These are phyloP conservation scores for Rhinopomastus cyanomelas DNA, from an alignment of 2,113 vertebrate species.

Conservation along the genomic window DNA sequence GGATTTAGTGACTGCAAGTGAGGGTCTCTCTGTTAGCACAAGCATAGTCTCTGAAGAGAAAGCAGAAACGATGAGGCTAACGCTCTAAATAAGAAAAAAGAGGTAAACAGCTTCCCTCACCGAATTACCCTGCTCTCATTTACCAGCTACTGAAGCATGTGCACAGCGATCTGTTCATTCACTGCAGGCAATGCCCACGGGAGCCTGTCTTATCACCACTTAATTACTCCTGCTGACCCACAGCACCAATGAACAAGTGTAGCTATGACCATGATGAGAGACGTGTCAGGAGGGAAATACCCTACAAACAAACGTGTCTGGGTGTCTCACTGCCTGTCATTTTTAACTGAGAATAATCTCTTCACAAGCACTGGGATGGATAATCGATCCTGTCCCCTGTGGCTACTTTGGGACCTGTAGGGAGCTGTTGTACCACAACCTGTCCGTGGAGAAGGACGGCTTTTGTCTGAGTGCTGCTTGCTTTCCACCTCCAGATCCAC, in stretches of 20 bases:
- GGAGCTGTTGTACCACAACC: not conserved
- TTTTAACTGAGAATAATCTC: conserved; percentile 40
- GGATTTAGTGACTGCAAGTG: not conserved
- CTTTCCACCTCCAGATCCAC: not conserved
- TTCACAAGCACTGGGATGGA: not conserved
- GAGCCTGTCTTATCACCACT: conserved; percentile 52
- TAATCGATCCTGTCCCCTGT: conserved; percentile 23
- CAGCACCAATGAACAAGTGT: conserved; percentile 48
- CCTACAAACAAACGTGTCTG: conserved; percentile 15
- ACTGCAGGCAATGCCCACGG: conserved; percentile 50
- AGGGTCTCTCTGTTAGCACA: not conserved
- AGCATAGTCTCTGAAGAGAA: not conserved
- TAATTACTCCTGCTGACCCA: conserved; percentile 64
- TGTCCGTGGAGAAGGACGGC: not conserved
- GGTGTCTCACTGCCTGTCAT: not conserved
- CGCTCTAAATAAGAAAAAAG: not conserved
- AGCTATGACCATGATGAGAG: conserved; percentile 22
- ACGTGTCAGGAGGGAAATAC: conserved; percentile 3
- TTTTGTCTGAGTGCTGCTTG: conserved; percentile 8
- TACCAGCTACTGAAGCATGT: conserved; percentile 40
- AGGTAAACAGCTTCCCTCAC: conserved; percentile 36
- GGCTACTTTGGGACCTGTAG: conserved; percentile 33
- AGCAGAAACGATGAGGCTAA: not conserved
- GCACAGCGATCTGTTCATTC: conserved; percentile 41
- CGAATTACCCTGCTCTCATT: conserved; percentile 48